A percentile compares a stretch with the other conserved stretches of the same genome.
phyloP scores from a whole-genome alignment of 2,888 invertebrate genomes.

The Drosophila pegasa region DNA sequence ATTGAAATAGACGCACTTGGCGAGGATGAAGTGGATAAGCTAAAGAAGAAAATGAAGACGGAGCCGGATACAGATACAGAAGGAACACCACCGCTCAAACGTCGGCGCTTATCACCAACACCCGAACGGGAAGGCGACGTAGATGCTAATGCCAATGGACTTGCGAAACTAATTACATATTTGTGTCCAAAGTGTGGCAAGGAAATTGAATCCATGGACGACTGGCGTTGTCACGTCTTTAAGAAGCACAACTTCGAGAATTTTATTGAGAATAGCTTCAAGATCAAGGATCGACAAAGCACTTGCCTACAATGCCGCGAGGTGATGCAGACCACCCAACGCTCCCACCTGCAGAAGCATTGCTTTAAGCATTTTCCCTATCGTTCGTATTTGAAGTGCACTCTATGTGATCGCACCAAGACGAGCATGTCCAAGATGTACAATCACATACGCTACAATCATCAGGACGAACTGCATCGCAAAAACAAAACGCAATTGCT shows the following conservation, averaged over 20 bases:
- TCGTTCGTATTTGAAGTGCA: constrained; percentile 79
- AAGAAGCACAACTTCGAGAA: constrained; percentile 73
- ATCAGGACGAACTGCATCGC: constrained; percentile 59
- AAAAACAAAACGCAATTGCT: constrained; percentile 58
- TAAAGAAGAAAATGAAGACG: constrained; percentile 55
- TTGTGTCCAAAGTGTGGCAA: constrained; percentile 80
- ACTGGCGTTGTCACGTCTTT: constrained; percentile 79
- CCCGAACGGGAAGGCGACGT: constrained; percentile 33
- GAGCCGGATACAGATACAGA: constrained; percentile 23
- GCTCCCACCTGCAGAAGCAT: constrained; percentile 75
- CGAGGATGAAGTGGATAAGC: constrained; percentile 63
- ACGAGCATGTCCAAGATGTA: constrained; percentile 80
- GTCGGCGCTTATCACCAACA: constrained; percentile 36
- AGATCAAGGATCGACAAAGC: constrained; percentile 58
- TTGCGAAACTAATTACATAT: constrained; percentile 64
- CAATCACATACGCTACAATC: constrained; percentile 76
- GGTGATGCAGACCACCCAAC: constrained; percentile 60
- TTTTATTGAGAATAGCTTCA: constrained; percentile 74
- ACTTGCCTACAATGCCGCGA: constrained; percentile 72
- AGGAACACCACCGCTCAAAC: constrained; percentile 31
- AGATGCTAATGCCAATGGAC: constrained; percentile 39
- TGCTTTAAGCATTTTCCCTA: constrained; percentile 80
- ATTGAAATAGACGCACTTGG: constrained; percentile 74
- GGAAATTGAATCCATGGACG: constrained; percentile 63
- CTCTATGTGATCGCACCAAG: constrained; percentile 76